Base-by-base conservation (phyloP, 1,140 invertebrate genomes). In the Pseudomyrmex gracilis region DNA sequence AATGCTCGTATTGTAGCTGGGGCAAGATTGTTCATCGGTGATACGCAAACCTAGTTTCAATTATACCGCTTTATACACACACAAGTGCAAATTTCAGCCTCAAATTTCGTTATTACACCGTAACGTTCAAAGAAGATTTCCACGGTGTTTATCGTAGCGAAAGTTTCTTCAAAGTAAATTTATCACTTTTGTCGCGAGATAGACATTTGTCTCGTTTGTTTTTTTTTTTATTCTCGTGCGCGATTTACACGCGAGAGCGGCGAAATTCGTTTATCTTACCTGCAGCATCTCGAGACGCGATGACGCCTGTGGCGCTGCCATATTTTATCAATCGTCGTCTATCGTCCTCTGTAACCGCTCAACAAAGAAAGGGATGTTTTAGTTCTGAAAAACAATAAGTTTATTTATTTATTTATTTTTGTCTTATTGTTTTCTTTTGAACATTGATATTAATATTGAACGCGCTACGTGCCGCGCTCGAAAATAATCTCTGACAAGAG, bases 231-330 rank as follows among this genome's bases (percentile, higher is more conserved):
- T 47, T n/a, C n/a, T n/a, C 24, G 2, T 8, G 7, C 15, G 2
- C 1, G 7, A 17, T 57, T 53, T 80, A 53, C 67, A 57, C 34
- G 34, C 34, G 34, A 60, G n/a, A 10, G 2, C 53, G 47, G 24
- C n/a, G 60, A 70, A 63, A 43, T 51, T 63, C 34, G 12, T 70
- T 64, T 74, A 15, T 22, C 87, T 92, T 80, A 94, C 93, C 91
- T 94, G 93, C 71, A 94, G 83, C 85, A 94, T 87, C 84, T 94
- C 92, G 68, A 94, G 90, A 71, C 93, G 92, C 70, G 93, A 93
- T 57, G 92, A 93, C 43, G 92, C 91, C 84, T 93, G 90, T 73
- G 93, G 90, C 85, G 90, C 88, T 67, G 92, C 89, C 93, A 94
- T 94, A 83, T 84, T 90, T 83, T 85, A 89, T 34, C 5, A 34